These are phyloP conservation scores for Cydia strobilella DNA, from an alignment of 1,140 invertebrate species.

Conservation along the genomic window DNA sequence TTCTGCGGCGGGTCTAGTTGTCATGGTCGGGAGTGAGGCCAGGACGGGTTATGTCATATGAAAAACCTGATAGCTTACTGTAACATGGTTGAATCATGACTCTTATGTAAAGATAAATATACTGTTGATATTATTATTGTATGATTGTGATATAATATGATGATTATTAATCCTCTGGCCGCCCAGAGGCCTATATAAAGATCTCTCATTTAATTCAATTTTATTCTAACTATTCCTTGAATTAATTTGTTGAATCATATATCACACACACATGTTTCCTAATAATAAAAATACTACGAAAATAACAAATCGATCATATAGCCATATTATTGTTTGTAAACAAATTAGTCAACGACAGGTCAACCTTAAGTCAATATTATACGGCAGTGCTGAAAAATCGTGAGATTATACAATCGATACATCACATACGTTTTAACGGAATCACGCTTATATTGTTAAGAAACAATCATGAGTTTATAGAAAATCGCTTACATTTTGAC, in stretches of 20 bases:
- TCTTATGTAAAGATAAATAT: neutral
- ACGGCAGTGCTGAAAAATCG: neutral
- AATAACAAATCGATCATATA: neutral
- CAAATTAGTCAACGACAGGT: neutral
- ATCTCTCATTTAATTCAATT: no score
- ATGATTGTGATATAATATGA: no score
- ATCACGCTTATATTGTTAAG: neutral
- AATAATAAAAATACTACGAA: neutral
- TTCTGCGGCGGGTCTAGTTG: neutral
- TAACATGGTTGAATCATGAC: neutral
- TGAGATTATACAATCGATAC: neutral
- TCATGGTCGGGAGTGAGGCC: neutral
- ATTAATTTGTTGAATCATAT: neutral
- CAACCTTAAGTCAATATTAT: neutral
- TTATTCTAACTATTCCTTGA: no score
- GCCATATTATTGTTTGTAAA: neutral
- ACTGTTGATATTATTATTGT: neutral
- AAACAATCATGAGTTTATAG: neutral
- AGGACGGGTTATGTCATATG: slow-evolving; percentile 1
- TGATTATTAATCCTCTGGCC: no score
- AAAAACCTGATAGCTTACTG: neutral
- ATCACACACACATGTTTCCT: neutral
- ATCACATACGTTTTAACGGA: neutral
- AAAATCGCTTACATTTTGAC: neutral
- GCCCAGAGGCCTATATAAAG: no score